phyloP scores from a whole-genome alignment of 2,888 invertebrate species.

The Odontocolon sp. region DNA sequence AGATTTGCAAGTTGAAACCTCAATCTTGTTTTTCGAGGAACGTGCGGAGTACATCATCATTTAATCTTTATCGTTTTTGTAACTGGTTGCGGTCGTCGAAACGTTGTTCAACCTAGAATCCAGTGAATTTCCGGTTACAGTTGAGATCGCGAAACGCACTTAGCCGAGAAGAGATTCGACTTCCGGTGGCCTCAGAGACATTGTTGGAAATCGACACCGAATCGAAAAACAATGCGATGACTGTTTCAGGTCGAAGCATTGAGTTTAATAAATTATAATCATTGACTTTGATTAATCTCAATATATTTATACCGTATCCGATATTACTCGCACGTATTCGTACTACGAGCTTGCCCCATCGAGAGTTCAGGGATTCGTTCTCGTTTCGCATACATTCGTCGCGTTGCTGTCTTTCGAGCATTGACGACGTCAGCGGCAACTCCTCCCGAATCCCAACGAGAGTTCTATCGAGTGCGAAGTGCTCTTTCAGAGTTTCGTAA shows the following conservation, averaged over 20 bases:
- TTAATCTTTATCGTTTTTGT: conserved; percentile 5
- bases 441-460: not conserved
- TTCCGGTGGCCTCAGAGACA: conserved; percentile 31
- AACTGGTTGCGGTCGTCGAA: conserved; percentile 14
- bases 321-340: not conserved
- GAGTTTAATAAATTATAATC: not conserved
- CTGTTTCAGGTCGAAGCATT: no score
- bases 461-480: not conserved
- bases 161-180: conserved; percentile 63
- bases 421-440: not conserved
- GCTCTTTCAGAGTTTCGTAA: conserved; percentile 1
- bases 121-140: conserved; percentile 67
- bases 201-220: not conserved
- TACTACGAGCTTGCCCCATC: not conserved
- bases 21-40: conserved; percentile 14
- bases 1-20: no score
- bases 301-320: no score
- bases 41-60: conserved; percentile 11
- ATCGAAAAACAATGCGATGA: not conserved
- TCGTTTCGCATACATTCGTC: not conserved
- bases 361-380: not conserved
- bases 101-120: conserved; percentile 60
- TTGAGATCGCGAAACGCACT: conserved; percentile 72
- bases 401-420: not conserved
- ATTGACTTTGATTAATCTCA: not conserved